Evolutionary conservation across 2,113 vertebrate species (phyloP).

Genomic region (Cynocephalus volans): DNA sequence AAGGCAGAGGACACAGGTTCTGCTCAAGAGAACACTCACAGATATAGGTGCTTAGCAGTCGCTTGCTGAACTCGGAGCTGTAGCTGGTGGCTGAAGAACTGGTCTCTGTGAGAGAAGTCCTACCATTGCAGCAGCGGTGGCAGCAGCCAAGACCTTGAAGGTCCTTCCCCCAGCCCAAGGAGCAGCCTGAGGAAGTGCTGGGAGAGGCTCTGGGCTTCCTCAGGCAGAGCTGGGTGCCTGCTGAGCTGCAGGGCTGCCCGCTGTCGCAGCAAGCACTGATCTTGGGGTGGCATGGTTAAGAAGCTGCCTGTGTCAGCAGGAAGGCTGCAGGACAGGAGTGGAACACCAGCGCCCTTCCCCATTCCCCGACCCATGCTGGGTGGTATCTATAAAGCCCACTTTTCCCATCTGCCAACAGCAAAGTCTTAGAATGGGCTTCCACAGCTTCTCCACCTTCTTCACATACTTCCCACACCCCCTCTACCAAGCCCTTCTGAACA

Average conservation of each 20-base stretch:
- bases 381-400: background rate
- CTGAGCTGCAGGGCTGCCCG: background rate
- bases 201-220: background rate
- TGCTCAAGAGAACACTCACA: constrained; percentile 90
- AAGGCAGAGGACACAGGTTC: accelerated
- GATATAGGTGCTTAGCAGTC: constrained; percentile 97
- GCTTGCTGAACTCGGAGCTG: constrained; percentile 96
- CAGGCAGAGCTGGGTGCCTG: background rate
- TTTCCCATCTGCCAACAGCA: background rate
- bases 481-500: too few relatives aligned
- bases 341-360: too few relatives aligned
- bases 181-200: background rate
- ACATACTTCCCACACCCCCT: background rate
- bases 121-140: background rate
- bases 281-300: background rate
- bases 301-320: background rate
- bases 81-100: constrained; percentile 96
- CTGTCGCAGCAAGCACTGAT: background rate
- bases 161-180: background rate
- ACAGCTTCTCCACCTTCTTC: background rate
- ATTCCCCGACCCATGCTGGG: accelerated
- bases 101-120: constrained; percentile 91
- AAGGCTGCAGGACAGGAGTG: background rate
- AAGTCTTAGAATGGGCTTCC: background rate
- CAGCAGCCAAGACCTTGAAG: background rate